A percentile compares a stretch with the other conserved stretches of the same genome.
Evolutionary conservation across 2,113 vertebrate species (phyloP).

Genomic region (Henicopernis longicauda): DNA sequence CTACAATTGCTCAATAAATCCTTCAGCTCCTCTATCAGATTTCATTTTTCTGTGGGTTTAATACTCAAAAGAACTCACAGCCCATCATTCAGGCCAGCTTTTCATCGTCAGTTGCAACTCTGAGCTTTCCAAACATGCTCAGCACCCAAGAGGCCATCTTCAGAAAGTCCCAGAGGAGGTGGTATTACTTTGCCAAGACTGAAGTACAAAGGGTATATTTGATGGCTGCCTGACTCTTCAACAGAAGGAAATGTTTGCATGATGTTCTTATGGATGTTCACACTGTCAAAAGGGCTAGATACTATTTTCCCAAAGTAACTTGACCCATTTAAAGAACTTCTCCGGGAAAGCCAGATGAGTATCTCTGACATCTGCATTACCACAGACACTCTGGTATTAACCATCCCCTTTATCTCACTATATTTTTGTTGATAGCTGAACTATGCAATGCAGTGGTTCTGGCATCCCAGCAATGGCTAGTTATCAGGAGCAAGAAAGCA

Average conservation of each 20-base stretch:
- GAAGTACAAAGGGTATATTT: not conserved
- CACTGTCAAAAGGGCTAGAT: conserved; percentile 32
- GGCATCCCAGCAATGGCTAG: conserved; percentile 65
- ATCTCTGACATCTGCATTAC: conserved; percentile 50
- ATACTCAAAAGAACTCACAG: not conserved
- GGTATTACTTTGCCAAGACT: not conserved
- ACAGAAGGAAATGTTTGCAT: not conserved
- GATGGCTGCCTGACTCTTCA: not conserved
- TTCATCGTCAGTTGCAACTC: not conserved
- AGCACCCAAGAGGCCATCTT: not conserved
- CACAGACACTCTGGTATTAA: conserved; percentile 15
- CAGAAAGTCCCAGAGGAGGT: not conserved
- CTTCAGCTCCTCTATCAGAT: conserved; percentile 3
- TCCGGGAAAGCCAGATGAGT: conserved; percentile 20
- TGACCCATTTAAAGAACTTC: conserved; percentile 28
- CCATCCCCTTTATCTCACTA: conserved; percentile 58
- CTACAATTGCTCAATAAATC: conserved; percentile 47
- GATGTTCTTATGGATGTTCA: conserved; percentile 3
- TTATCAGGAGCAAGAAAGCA: conserved; percentile 65
- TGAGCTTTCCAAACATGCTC: not conserved
- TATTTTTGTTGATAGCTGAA: conserved; percentile 68
- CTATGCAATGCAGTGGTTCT: conserved; percentile 62
- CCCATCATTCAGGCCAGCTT: not conserved
- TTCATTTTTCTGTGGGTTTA: not conserved
- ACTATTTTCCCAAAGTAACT: conserved; percentile 29